Percentiles rank a stretch among this genome's conserved stretches.
Conservation (phyloP, 2,888 invertebrate genomes). For the Tuta absoluta region DNA sequence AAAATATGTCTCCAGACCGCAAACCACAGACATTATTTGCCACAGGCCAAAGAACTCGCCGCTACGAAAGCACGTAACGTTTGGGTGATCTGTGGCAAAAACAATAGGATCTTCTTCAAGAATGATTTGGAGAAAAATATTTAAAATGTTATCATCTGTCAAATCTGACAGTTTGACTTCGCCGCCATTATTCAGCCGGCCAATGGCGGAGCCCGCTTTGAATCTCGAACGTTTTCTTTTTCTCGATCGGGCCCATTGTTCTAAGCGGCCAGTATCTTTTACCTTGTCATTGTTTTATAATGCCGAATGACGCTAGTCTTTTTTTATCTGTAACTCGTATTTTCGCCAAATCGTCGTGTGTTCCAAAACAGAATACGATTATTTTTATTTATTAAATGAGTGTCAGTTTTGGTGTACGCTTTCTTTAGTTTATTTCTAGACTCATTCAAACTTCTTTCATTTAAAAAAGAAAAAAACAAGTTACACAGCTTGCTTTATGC, state of each 20-base stretch:
- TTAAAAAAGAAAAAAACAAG: too few relatives aligned
- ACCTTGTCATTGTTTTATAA: conserved; percentile 22
- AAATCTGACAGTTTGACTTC: conserved; percentile 67
- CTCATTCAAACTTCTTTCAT: too few relatives aligned
- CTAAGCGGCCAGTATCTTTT: conserved; percentile 38
- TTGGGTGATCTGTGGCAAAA: background rate
- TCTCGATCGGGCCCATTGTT: conserved; percentile 57
- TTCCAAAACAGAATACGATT: background rate
- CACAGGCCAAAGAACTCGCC: too few relatives aligned
- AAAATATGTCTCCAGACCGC: too few relatives aligned
- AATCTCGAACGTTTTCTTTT: conserved; percentile 66
- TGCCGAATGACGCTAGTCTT: background rate
- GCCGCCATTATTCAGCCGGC: conserved; percentile 61
- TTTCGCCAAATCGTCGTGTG: conserved; percentile 10
- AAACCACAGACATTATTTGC: too few relatives aligned
- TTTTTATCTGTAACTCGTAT: conserved; percentile 1
- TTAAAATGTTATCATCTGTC: conserved; percentile 60
- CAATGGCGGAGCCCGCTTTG: conserved; percentile 64
- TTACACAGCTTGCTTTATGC: too few relatives aligned
- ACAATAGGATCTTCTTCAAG: background rate
- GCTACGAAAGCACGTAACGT: too few relatives aligned
- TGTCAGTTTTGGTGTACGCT: too few relatives aligned
- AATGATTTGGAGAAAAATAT: conserved; percentile 25
- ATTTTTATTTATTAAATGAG: background rate
- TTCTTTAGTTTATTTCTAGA: too few relatives aligned